phyloP scores from a whole-genome alignment of 2,888 invertebrate species.

The Mactromeris polynyma region DNA sequence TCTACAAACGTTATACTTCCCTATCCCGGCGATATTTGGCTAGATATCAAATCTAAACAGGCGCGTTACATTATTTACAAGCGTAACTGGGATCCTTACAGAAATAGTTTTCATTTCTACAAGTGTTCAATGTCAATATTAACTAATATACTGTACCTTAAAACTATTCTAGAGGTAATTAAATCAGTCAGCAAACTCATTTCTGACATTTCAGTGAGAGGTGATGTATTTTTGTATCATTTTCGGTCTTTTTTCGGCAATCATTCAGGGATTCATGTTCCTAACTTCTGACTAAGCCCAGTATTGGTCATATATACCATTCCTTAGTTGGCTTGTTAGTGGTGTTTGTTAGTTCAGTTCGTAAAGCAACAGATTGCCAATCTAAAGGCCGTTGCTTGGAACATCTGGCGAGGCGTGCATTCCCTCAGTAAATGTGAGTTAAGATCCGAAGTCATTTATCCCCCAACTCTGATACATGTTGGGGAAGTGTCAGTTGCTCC shows the following conservation, averaged over 20 bases:
- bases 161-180: not conserved
- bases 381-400: too few species aligned
- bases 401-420: too few species aligned
- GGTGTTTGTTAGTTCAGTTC: too few species aligned
- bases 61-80: not conserved
- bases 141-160: not conserved
- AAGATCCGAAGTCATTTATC: too few species aligned
- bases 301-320: too few species aligned
- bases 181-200: not conserved
- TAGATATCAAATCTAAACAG: not conserved
- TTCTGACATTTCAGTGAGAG: not conserved
- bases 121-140: slow-evolving; percentile 1
- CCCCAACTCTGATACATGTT: too few species aligned
- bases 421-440: too few species aligned
- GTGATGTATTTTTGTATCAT: not conserved
- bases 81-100: not conserved
- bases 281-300: too few species aligned
- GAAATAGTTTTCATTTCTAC: not conserved
- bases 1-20: not conserved
- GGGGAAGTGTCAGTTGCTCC: too few species aligned
- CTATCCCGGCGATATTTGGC: not conserved
- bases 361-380: too few species aligned
- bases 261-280: too few species aligned
- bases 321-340: too few species aligned
- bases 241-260: not conserved